Conservation (phyloP, 2,888 invertebrate genomes). For the Hydrotaea cyrtoneurina region DNA sequence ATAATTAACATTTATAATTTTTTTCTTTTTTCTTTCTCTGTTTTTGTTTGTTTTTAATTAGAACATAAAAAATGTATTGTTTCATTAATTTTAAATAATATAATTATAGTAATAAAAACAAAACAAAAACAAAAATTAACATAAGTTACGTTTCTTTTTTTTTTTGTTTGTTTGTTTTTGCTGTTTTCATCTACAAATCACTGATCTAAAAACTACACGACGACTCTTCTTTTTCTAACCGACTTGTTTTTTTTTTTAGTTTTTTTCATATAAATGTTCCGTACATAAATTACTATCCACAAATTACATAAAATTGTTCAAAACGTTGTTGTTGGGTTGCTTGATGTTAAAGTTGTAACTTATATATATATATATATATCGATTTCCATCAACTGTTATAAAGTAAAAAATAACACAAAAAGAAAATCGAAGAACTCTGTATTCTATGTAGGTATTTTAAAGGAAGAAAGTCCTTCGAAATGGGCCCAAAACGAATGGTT, state of each 20-base stretch:
- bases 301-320: slow-evolving; percentile 23
- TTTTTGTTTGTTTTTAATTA: slow-evolving; percentile 43
- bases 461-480: slow-evolving; percentile 2
- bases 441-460: background rate
- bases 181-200: slow-evolving; percentile 48
- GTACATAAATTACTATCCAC: slow-evolving; percentile 32
- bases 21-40: slow-evolving; percentile 37
- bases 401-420: too few relatives aligned
- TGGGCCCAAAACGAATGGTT: slow-evolving; percentile 23
- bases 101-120: slow-evolving; percentile 43
- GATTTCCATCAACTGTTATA: slow-evolving; percentile 6
- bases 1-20: slow-evolving; percentile 66
- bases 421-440: background rate
- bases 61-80: slow-evolving; percentile 49
- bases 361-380: background rate
- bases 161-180: too few relatives aligned
- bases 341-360: background rate
- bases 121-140: slow-evolving; percentile 52
- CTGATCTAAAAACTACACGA: slow-evolving; percentile 52
- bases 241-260: background rate
- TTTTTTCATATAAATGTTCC: slow-evolving; percentile 21
- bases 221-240: slow-evolving; percentile 36
- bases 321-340: background rate
- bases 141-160: slow-evolving; percentile 41
- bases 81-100: slow-evolving; percentile 54